Evolutionary conservation across 2,888 invertebrate genomes (phyloP).

Genomic region (Orchesella flavescens): DNA sequence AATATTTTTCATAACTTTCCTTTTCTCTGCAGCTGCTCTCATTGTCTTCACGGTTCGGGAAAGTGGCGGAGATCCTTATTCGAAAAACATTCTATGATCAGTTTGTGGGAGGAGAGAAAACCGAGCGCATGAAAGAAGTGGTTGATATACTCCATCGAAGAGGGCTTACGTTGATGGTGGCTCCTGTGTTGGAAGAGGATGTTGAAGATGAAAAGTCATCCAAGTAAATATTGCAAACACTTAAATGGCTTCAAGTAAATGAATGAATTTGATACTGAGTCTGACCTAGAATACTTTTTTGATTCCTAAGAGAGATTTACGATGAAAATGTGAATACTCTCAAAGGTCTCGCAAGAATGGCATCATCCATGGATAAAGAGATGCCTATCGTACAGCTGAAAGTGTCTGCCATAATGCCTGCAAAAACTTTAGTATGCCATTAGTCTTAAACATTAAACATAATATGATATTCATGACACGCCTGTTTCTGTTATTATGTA

Average conservation of each 20-base stretch:
- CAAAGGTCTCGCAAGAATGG: slow-evolving; percentile 69
- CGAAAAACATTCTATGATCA: slow-evolving; percentile 75
- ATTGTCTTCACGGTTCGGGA: slow-evolving; percentile 72
- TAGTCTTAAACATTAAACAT: too few relatives aligned
- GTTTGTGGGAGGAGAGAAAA: slow-evolving; percentile 75
- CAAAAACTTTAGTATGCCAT: slow-evolving; percentile 74
- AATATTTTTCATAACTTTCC: background rate
- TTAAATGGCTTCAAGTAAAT: too few relatives aligned
- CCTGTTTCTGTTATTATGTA: too few relatives aligned
- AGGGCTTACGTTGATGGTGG: slow-evolving; percentile 74
- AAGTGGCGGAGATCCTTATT: slow-evolving; percentile 72
- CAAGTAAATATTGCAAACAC: slow-evolving; percentile 44
- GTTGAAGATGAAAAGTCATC: slow-evolving; percentile 71
- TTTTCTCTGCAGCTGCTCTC: slow-evolving; percentile 67
- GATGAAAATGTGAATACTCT: slow-evolving; percentile 72
- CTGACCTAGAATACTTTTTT: too few relatives aligned
- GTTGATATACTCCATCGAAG: slow-evolving; percentile 72
- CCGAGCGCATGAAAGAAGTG: slow-evolving; percentile 72
- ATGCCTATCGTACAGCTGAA: slow-evolving; percentile 73
- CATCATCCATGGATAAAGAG: slow-evolving; percentile 71
- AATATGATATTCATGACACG: too few relatives aligned
- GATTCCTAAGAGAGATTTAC: slow-evolving; percentile 69
- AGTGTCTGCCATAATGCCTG: slow-evolving; percentile 74
- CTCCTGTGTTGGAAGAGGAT: slow-evolving; percentile 75
- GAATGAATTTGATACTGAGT: too few relatives aligned